Conservation (phyloP, 2,113 vertebrate species). For the Synchiropus splendidus region DNA sequence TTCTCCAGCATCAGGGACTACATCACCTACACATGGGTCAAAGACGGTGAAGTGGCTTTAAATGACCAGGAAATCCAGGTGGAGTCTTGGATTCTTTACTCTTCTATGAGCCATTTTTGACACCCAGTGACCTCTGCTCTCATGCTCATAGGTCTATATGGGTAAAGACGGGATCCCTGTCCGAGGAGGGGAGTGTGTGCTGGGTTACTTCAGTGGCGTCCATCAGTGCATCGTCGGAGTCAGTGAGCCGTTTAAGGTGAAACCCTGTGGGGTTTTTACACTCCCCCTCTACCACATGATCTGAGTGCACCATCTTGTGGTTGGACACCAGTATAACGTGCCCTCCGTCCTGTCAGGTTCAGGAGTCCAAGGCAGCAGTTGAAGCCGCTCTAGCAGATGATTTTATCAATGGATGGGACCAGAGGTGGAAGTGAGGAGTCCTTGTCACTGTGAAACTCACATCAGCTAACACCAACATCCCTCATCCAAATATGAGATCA, state of each 20-base stretch:
- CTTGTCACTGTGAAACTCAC: too few relatives aligned
- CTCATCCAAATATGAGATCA: too few relatives aligned
- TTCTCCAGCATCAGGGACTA: conserved; percentile 81
- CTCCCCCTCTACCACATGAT: background rate
- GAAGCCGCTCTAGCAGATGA: conserved; percentile 54
- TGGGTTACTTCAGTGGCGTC: conserved; percentile 81
- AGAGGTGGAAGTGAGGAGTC: background rate
- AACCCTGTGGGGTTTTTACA: background rate
- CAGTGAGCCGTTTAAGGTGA: conserved; percentile 83
- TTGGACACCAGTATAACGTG: background rate
- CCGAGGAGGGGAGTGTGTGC: conserved; percentile 75
- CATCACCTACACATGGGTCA: conserved; percentile 86
- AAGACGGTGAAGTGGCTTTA: conserved; percentile 77
- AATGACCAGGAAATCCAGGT: conserved; percentile 72
- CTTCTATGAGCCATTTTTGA: background rate
- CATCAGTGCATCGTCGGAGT: conserved; percentile 81
- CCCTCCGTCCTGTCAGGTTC: conserved; percentile 45
- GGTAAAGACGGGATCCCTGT: conserved; percentile 75
- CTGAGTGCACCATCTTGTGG: too few relatives aligned
- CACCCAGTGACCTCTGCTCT: background rate
- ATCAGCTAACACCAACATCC: too few relatives aligned
- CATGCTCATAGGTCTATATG: conserved; percentile 75
- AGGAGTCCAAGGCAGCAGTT: conserved; percentile 51
- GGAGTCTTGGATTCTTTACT: background rate
- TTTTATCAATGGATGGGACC: conserved; percentile 34